A percentile compares a stretch with the other conserved stretches of the same genome.
Evolutionary conservation across 2,113 vertebrate species (phyloP).

Genomic region (Danio rerio): DNA sequence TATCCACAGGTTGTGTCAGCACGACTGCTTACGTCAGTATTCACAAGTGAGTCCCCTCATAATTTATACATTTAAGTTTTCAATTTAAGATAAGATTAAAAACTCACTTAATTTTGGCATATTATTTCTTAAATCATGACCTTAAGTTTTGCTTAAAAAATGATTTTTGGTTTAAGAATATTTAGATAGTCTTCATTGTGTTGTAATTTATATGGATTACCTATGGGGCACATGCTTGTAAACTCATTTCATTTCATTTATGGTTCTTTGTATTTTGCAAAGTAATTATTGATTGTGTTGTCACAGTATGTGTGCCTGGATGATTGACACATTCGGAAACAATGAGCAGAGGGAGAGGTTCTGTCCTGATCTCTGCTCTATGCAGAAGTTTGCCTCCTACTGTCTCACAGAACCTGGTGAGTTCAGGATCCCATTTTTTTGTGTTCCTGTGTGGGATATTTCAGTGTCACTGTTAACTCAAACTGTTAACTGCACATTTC

Average conservation of each 20-base stretch:
- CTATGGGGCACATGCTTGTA: not conserved
- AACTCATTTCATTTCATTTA: not conserved
- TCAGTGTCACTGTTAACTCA: not conserved
- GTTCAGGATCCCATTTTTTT: constrained; percentile 42
- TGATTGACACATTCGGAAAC: constrained; percentile 92
- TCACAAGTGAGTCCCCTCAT: constrained; percentile 86
- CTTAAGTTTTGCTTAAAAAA: too few relatives aligned
- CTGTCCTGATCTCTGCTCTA: constrained; percentile 89
- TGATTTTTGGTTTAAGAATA: too few relatives aligned
- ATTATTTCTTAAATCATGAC: too few relatives aligned
- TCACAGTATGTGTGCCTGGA: constrained; percentile 95
- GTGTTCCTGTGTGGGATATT: not conserved
- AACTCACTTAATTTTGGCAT: too few relatives aligned
- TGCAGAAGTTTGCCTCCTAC: constrained; percentile 95
- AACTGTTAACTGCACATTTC: too few relatives aligned
- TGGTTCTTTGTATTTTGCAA: not conserved
- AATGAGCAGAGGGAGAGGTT: constrained; percentile 84
- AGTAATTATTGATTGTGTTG: constrained; percentile 27
- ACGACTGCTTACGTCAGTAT: constrained; percentile 98
- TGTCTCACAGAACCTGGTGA: constrained; percentile 97
- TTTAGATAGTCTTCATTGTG: too few relatives aligned
- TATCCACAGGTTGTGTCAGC: constrained; percentile 95
- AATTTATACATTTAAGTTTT: too few relatives aligned
- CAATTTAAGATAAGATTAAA: too few relatives aligned
- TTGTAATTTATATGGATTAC: too few relatives aligned